Base-by-base conservation (phyloP, 2,113 vertebrate species). In the Scartelaos histophorus region DNA sequence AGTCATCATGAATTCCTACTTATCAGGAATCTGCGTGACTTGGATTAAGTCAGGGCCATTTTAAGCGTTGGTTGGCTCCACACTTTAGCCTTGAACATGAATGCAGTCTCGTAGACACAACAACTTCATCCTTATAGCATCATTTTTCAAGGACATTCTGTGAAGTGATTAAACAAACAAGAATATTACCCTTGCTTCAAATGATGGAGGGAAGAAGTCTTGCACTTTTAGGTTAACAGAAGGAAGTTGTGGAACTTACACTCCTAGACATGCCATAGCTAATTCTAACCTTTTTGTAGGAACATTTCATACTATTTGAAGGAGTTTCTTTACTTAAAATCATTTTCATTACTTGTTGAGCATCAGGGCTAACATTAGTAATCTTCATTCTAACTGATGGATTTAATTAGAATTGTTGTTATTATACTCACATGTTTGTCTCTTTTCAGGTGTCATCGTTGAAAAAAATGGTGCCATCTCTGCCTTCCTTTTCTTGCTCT, bases 401-500 rank as follows among this genome's bases (percentile, higher is more conserved):
- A 57, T 57, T 57, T 57, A 53, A n/a, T n/a, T 9, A 1, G 19
- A 34, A 5, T 58, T 25, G 25, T 4, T 29, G 29, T 4, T 29
- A 29, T 4, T 29, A 29, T 29, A 29, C 29, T 29, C 2, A 2
- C 58, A 6, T 9, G 58, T 16, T 61, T 29, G 25, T 61, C 13
- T 29, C 24, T 16, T 29, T 16, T 13, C 7, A 17, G 22, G 58
- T 16, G 25, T 29, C 34, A 1, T 15, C 34, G 35, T 22, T 60
- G 54, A 68, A 64, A 21, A 24, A 66, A 21, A 24, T 0, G n/a
- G 74, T 74, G 17, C 60, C 58, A 80, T 75, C 68, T 66, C 13
- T 11, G 38, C 45, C 72, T 66, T 69, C 47, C 5, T 15, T 38
- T 47, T 25, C 75, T 72, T 77, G 69, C 58, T 67, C 21, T 47